These are phyloP conservation scores for Philotrypesis tridentata DNA, from an alignment of 1,140 invertebrate species.

Conservation along the genomic window DNA sequence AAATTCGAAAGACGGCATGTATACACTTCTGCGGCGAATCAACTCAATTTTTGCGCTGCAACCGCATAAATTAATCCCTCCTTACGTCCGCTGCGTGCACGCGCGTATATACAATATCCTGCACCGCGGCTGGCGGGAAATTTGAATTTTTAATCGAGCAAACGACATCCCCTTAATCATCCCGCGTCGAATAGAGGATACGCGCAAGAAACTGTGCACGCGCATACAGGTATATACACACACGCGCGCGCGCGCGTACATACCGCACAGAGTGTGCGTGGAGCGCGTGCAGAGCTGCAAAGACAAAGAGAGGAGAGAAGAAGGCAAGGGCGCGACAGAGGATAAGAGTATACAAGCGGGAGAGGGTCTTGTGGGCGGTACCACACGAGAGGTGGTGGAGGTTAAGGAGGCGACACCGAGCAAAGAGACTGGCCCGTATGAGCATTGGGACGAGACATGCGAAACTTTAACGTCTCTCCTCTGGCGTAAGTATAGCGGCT, in stretches of 20 bases:
- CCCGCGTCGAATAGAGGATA: too few species aligned
- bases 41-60: too few species aligned
- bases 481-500: too few species aligned
- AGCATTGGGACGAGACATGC: neutral
- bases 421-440: neutral
- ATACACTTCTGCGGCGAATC: too few species aligned
- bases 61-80: neutral
- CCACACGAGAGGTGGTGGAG: slow-evolving; percentile 68
- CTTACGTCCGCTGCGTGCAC: neutral
- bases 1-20: too few species aligned
- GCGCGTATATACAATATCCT: neutral
- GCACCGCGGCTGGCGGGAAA: too few species aligned
- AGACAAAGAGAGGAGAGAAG: slow-evolving; percentile 53
- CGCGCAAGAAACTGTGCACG: too few species aligned
- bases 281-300: neutral
- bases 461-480: neutral
- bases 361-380: slow-evolving; percentile 65
- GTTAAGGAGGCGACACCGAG: slow-evolving; percentile 63
- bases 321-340: slow-evolving; percentile 60
- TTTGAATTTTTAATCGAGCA: too few species aligned
- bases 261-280: neutral
- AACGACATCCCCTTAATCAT: too few species aligned
- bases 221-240: too few species aligned
- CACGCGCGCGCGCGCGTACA: too few species aligned
- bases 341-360: slow-evolving; percentile 52